These are phyloP conservation scores for Desoria tigrina DNA, from an alignment of 2,888 invertebrate species.

Conservation along the genomic window DNA sequence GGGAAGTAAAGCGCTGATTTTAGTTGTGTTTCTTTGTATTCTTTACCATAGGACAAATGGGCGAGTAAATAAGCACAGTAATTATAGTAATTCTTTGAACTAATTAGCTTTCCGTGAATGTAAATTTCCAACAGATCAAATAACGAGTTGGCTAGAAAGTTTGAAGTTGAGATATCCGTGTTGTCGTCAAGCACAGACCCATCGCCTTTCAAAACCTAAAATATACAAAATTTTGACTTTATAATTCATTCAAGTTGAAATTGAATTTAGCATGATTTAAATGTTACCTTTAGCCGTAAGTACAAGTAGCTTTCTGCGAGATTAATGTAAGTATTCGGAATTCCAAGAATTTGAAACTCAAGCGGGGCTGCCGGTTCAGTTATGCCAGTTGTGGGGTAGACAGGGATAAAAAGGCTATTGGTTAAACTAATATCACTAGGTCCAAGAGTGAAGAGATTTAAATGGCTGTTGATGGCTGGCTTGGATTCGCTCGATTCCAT, in stretches of 20 bases:
- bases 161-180: neutral
- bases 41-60: neutral
- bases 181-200: neutral
- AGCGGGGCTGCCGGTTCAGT: neutral
- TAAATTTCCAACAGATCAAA: constrained; percentile 12
- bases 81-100: constrained; percentile 8
- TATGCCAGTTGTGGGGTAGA: neutral
- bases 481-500: neutral
- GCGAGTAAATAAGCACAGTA: constrained; percentile 2
- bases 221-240: constrained; percentile 1
- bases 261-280: neutral
- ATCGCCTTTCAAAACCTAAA: too few relatives aligned
- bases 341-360: neutral
- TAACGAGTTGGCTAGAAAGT: neutral
- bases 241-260: neutral
- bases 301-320: too few relatives aligned
- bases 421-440: neutral
- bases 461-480: neutral
- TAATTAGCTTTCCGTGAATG: neutral
- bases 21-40: neutral
- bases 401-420: neutral
- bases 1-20: neutral
- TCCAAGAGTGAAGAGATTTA: neutral
- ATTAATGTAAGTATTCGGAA: neutral
- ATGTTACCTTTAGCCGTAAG: too few relatives aligned